These are phyloP conservation scores for Pachyuromys duprasi DNA, from an alignment of 2,797 vertebrate species.

Conservation along the genomic window DNA sequence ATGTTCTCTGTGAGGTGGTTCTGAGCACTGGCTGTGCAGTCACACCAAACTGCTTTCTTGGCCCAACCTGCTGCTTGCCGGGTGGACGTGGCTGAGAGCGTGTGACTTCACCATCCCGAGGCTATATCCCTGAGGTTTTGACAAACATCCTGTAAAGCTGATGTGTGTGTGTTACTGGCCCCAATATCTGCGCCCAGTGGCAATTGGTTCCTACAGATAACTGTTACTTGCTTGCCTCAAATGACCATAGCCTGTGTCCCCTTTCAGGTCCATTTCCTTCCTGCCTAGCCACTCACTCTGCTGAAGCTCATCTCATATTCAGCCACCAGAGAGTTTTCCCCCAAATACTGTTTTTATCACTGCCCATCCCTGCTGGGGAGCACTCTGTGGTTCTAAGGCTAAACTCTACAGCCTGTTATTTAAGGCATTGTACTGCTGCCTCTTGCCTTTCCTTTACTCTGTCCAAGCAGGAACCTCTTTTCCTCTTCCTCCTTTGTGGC, in stretches of 20 bases:
- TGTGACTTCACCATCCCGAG: background rate
- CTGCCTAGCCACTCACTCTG: background rate
- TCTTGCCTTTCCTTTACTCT: background rate
- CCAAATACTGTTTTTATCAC: background rate
- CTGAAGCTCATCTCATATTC: background rate
- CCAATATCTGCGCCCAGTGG: fast-evolving
- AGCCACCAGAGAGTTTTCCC: background rate
- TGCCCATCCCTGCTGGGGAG: background rate
- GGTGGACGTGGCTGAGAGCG: background rate
- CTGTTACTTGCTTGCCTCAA: background rate
- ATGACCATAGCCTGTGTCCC: background rate
- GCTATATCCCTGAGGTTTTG: background rate
- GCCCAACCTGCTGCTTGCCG: background rate
- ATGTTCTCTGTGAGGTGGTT: fast-evolving
- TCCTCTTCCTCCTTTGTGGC: background rate
- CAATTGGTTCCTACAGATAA: background rate
- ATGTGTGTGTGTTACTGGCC: background rate
- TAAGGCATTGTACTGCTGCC: background rate
- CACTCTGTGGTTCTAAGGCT: background rate
- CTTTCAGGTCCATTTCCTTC: background rate
- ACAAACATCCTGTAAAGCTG: background rate
- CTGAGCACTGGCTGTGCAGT: background rate
- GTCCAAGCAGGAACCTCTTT: background rate
- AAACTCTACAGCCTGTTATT: background rate
- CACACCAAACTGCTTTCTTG: background rate